Conservation (phyloP, 1,140 invertebrate species). For the Halesus radiatus region DNA sequence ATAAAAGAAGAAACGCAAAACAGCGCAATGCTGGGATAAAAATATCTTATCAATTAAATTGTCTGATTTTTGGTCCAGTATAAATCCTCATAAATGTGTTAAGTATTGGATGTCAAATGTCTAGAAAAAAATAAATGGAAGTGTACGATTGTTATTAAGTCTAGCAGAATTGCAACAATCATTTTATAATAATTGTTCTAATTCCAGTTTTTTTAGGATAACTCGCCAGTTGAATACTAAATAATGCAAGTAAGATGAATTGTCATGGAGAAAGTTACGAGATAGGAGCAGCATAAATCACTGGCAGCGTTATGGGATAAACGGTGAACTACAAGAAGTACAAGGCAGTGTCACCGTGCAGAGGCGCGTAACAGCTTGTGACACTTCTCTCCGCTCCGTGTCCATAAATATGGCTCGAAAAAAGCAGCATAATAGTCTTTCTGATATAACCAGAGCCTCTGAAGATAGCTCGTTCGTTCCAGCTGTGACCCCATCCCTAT, state of each 20-base stretch:
- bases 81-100: no score
- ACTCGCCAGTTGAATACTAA: no score
- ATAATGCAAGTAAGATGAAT: neutral
- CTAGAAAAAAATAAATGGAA: no score
- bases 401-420: constrained; percentile 18
- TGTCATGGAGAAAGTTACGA: neutral
- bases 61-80: no score
- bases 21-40: no score
- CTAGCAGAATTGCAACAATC: no score
- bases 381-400: constrained; percentile 15
- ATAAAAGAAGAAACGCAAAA: no score
- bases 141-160: no score
- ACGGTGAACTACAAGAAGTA: neutral
- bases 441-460: constrained; percentile 20
- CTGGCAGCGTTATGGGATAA: neutral
- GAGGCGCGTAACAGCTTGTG: constrained; percentile 14
- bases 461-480: constrained; percentile 24
- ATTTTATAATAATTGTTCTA: no score
- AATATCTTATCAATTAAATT: no score
- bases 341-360: neutral
- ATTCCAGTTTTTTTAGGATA: no score
- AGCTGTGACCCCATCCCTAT: constrained; percentile 16
- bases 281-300: constrained; percentile 14
- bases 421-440: constrained; percentile 7
- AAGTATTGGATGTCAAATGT: no score